Evolutionary conservation across 2,888 invertebrate species (phyloP).

Genomic region (Dromius quadrimaculatus): DNA sequence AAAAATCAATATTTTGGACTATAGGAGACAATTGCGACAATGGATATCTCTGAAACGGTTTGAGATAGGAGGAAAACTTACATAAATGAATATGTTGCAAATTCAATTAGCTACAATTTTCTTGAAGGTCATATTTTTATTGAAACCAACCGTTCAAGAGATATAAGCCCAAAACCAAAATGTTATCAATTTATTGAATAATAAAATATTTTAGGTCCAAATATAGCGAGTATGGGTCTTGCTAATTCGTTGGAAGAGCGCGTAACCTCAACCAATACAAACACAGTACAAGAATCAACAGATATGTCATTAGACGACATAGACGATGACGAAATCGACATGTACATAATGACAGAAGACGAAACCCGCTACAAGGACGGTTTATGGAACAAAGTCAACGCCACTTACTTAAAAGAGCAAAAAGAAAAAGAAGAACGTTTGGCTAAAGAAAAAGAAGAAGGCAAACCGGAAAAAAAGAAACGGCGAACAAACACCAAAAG

Average conservation of each 20-base stretch:
- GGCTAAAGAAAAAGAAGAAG: constrained; percentile 86
- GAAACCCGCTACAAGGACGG: constrained; percentile 86
- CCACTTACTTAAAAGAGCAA: constrained; percentile 85
- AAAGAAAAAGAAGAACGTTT: constrained; percentile 87
- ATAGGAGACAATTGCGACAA: no score
- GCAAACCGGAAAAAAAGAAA: constrained; percentile 84
- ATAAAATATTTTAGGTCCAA: constrained; percentile 69
- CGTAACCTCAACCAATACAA: constrained; percentile 58
- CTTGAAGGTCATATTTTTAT: no score
- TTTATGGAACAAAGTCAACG: constrained; percentile 91
- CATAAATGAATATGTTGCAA: no score
- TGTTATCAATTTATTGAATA: no score
- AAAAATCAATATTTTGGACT: no score
- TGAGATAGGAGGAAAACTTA: no score
- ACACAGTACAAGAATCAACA: constrained; percentile 57
- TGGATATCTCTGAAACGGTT: no score
- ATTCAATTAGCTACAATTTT: no score
- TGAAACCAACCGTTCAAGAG: no score
- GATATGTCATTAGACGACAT: constrained; percentile 80
- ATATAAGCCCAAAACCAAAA: no score
- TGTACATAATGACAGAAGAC: constrained; percentile 84
- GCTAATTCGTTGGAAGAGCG: constrained; percentile 69
- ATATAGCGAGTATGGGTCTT: constrained; percentile 84
- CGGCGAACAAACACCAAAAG: constrained; percentile 75
- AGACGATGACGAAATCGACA: constrained; percentile 91